A percentile compares a stretch with the other conserved stretches of the same genome.
Evolutionary conservation across 1,140 invertebrate genomes (phyloP).

Genomic region (Diabrotica undecimpunctata): DNA sequence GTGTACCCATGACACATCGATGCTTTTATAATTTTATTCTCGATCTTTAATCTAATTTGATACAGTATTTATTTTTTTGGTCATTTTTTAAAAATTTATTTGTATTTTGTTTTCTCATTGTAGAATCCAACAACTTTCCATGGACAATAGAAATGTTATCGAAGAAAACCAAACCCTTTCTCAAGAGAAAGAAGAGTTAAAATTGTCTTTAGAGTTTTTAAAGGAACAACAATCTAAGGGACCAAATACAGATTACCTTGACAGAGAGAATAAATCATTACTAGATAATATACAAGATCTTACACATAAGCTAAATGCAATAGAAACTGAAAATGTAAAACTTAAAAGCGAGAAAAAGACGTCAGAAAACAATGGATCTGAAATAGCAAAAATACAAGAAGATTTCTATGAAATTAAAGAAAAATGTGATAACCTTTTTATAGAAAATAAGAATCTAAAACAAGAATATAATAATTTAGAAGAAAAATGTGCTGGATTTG

Average conservation of each 20-base stretch:
- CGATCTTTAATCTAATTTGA: no score
- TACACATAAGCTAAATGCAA: constrained; percentile 3
- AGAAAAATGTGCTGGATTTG: constrained; percentile 29
- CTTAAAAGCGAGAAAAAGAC: constrained; percentile 27
- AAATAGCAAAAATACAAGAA: constrained; percentile 28
- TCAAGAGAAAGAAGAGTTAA: constrained; percentile 36
- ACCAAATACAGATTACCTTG: constrained; percentile 14
- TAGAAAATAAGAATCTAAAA: constrained; percentile 35
- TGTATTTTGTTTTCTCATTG: no score
- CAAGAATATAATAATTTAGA: constrained; percentile 29
- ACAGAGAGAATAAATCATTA: constrained; percentile 17
- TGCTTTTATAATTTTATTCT: no score
- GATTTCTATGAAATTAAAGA: constrained; percentile 33
- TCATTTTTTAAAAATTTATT: no score
- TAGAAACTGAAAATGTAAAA: constrained; percentile 25
- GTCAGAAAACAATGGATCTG: constrained; percentile 11
- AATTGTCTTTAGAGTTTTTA: constrained; percentile 30
- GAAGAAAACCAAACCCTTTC: constrained; percentile 39
- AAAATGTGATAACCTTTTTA: constrained; percentile 32
- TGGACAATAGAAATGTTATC: constrained; percentile 38
- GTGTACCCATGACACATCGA: no score
- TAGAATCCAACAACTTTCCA: constrained; percentile 29
- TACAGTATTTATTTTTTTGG: no score
- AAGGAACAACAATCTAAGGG: constrained; percentile 18
- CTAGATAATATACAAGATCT: background rate